Evolutionary conservation across 2,888 invertebrate genomes (phyloP).

Genomic region (Eretmocerus hayati): DNA sequence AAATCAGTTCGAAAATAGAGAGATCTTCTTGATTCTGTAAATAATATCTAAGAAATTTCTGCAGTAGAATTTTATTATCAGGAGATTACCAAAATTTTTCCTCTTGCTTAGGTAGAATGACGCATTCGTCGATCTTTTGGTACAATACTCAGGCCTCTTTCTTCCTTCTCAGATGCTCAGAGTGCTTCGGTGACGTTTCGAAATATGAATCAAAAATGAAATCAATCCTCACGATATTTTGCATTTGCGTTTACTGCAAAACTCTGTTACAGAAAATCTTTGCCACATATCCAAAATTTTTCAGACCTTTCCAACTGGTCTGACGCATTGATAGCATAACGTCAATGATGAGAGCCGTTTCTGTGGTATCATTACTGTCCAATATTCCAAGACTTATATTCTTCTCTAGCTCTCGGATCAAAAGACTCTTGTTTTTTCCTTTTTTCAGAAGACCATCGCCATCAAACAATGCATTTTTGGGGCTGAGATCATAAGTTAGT

Average conservation of each 20-base stretch:
- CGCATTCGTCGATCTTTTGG: background rate
- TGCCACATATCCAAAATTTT: slow-evolving; percentile 2
- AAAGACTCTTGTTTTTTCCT: slow-evolving; percentile 5
- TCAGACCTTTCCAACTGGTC: background rate
- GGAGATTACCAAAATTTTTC: slow-evolving; percentile 5
- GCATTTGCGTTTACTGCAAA: background rate
- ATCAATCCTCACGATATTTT: slow-evolving; percentile 1
- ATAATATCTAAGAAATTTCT: slow-evolving; percentile 2
- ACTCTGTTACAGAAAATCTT: slow-evolving; percentile 2
- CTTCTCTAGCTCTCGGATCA: slow-evolving; percentile 5
- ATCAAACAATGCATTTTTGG: slow-evolving; percentile 2
- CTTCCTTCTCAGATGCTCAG: background rate
- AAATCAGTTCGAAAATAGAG: slow-evolving; percentile 3
- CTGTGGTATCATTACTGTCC: background rate
- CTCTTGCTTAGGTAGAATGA: background rate
- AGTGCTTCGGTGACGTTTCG: background rate
- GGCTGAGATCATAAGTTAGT: slow-evolving; percentile 1
- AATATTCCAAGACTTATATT: background rate
- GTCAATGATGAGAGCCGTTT: slow-evolving; percentile 5
- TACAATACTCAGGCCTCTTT: background rate
- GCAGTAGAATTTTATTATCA: slow-evolving; percentile 8
- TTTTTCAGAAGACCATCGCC: slow-evolving; percentile 4
- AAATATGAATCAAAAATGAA: slow-evolving; percentile 8
- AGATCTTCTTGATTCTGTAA: background rate
- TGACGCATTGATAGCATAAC: slow-evolving; percentile 6